Conservation (phyloP, 1,140 invertebrate species). For the Pentalonia nigronervosa region DNA sequence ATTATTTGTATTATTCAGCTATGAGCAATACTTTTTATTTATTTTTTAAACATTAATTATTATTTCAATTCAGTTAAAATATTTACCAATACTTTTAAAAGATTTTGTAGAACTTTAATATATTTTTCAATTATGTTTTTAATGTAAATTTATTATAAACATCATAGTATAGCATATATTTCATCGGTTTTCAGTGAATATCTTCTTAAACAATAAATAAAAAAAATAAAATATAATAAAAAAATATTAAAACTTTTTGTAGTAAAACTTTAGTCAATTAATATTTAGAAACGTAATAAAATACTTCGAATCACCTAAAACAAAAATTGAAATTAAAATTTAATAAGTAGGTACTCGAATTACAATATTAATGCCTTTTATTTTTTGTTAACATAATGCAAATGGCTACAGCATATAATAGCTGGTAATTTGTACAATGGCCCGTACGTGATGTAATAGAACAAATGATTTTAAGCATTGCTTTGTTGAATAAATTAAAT, state of each 20-base stretch:
- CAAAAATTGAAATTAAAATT: not conserved
- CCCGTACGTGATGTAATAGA: not conserved
- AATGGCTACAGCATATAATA: not conserved
- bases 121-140: too few species aligned
- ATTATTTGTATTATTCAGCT: not conserved
- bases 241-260: not conserved
- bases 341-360: not conserved
- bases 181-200: not conserved
- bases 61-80: not conserved
- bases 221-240: too few species aligned
- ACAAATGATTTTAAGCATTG: not conserved
- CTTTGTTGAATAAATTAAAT: constrained; percentile 2
- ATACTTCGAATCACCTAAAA: not conserved
- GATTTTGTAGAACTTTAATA: not conserved
- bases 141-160: not conserved
- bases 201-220: too few species aligned
- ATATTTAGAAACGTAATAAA: not conserved
- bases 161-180: not conserved
- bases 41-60: not conserved
- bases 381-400: not conserved
- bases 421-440: not conserved
- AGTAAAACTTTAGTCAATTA: not conserved
- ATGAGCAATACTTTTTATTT: not conserved
- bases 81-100: not conserved
- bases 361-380: not conserved